Evolutionary conservation across 2,888 invertebrate species (phyloP), one percentile per base, ranked within the genome.

Genomic region (Perizoma flavofasciatum): DNA sequence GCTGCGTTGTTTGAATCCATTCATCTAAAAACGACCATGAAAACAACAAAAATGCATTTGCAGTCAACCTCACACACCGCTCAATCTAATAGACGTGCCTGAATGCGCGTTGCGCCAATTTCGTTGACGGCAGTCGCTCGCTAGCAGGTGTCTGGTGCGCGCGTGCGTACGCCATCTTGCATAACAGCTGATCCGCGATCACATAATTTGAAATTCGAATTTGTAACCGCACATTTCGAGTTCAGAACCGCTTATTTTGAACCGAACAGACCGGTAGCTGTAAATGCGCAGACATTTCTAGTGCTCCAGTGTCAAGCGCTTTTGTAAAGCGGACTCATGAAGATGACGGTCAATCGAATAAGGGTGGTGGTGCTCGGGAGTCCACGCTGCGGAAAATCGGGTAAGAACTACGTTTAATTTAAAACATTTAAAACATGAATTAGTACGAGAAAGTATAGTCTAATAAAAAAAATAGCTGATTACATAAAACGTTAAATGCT

Each of bases 271-370:
- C 55, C 69, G 72, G 70, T 75, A 6, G 54, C n/a, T 82, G 53
- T 48, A 74, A 70, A 82, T 78, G 79, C 74, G 71, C 74, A 73
- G 61, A 66, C 63, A 67, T 71, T 75, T 53, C 67, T 68, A 71
- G 63, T 66, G 68, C 58, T 45, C 10, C n/a, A n/a, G n/a, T n/a
- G n/a, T n/a, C n/a, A n/a, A n/a, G n/a, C n/a, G n/a, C n/a, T n/a
- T 47, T 58, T 58, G 62, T 32, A 41, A 73, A 75, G 68, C 77
- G 79, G 77, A 85, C 81, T 74, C 73, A 91, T 89, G 89, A 95
- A 95, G 95, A 95, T 95, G 91, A 95, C 95, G 89, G 94, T 95
- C 80, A 95, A 95, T 92, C 94, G 95, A 92, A 95, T 96, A 90
- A 94, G 95, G 89, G 95, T 96, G 77, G 96, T 95, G 86, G 95